Conservation (phyloP, 2,113 vertebrate genomes). For the Nyctibius bracteatus region DNA sequence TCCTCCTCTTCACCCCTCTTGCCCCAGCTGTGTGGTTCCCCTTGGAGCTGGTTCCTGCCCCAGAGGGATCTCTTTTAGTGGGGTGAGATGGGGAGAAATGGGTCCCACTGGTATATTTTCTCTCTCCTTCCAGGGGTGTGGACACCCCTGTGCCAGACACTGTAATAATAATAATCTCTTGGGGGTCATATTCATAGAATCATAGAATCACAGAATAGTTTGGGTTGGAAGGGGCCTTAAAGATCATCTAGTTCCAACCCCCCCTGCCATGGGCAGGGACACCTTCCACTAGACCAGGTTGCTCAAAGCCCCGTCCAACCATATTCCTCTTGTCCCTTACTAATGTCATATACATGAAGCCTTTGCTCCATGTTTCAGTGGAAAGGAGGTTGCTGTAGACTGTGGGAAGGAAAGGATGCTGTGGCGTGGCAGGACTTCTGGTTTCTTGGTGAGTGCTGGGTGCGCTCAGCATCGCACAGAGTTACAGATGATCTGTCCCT, state of each 20-base stretch:
- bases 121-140: background rate
- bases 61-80: background rate
- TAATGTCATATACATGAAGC: background rate
- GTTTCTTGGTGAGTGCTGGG: background rate
- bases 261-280: too few species aligned
- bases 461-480: background rate
- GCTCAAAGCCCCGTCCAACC: too few species aligned
- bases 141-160: background rate
- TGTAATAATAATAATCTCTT: background rate
- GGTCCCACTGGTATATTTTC: background rate
- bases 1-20: background rate
- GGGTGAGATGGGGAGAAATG: background rate
- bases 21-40: background rate
- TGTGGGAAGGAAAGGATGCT: background rate
- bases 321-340: background rate
- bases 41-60: background rate
- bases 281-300: too few species aligned
- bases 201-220: too few species aligned
- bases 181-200: too few species aligned
- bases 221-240: too few species aligned
- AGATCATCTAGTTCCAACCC: too few species aligned
- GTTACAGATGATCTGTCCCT: background rate
- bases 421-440: background rate
- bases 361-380: background rate
- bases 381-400: background rate